Base-by-base conservation (phyloP, 2,888 invertebrate species). In the Cryptophagus acutangulus region DNA sequence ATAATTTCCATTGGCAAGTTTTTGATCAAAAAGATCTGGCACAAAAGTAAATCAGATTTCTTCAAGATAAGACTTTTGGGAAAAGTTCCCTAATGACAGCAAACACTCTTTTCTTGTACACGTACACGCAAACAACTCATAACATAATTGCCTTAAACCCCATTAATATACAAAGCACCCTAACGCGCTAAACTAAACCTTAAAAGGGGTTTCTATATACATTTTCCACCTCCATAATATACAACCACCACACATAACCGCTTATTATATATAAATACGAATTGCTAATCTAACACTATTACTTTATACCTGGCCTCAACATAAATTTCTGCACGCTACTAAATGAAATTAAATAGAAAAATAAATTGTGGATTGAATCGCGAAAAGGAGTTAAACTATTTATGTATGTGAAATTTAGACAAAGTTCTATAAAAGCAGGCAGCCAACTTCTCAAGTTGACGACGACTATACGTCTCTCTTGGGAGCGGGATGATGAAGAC, bases 101-200 rank as follows among this genome's bases (percentile, higher is more conserved):
- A 61, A 58, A 58, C 55, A 58, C 57, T 54, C 49, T 47, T 45
- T 51, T 26, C n/a, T n/a, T n/a, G n/a, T n/a, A n/a, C n/a, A 6
- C 9, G 14, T 43, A 52, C 66, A 66, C 66, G 66, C 66, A 54
- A 66, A 63, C 58, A 48, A 57, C 57, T 58, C 62, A 64, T 66
- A 66, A 65, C 53, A 58, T 65, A 65, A 65, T 65, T 66, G 65
- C 61, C 61, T n/a, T n/a, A n/a, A n/a, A n/a, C 54, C 61, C 61
- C 46, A 59, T 56, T 51, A 49, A 46, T 46, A 45, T n/a, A n/a
- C 36, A 43, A 39, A 46, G 41, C 35, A 33, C 38, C n/a, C n/a
- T 33, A 36, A 38, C 9, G 20, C 28, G n/a, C 31, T 24, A 29
- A 40, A 9, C 3, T n/a, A n/a, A n/a, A n/a, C n/a, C n/a, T n/a